phyloP scores from a whole-genome alignment of 2,888 invertebrate genomes.

The Hirtodrosophila histrioides region DNA sequence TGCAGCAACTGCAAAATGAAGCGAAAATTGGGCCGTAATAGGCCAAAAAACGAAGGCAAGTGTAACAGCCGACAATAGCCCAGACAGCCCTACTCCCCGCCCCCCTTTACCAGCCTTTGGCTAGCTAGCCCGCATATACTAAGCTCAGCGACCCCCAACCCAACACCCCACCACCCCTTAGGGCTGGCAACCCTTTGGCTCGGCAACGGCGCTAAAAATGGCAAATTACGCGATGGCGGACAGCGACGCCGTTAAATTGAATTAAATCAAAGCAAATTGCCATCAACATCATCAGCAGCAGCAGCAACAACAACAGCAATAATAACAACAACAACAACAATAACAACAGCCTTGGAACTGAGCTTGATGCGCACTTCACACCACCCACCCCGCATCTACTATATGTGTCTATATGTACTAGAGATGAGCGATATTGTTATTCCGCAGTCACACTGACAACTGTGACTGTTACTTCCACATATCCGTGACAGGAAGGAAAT shows the following conservation, averaged over 20 bases:
- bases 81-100: not conserved
- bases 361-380: conserved; percentile 10
- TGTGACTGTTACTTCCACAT: no score
- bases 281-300: conserved; percentile 45
- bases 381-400: no score
- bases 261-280: conserved; percentile 79
- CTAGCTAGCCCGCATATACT: not conserved
- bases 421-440: no score
- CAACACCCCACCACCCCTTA: not conserved
- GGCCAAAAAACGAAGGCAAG: conserved; percentile 4
- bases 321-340: conserved; percentile 19
- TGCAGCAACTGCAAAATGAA: conserved; percentile 40
- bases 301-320: conserved; percentile 6
- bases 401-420: no score
- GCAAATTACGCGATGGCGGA: conserved; percentile 45
- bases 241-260: conserved; percentile 57
- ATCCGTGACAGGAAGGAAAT: no score
- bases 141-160: no score
- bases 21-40: conserved; percentile 38
- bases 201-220: conserved; percentile 52
- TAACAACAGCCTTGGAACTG: conserved; percentile 44
- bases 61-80: conserved; percentile 4
- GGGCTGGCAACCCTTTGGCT: conserved; percentile 31
- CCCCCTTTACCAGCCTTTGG: not conserved
- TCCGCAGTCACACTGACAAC: no score